A percentile compares a stretch with the other conserved stretches of the same genome.
Evolutionary conservation across 2,888 invertebrate species (phyloP).

Genomic region (Euproctis similis): DNA sequence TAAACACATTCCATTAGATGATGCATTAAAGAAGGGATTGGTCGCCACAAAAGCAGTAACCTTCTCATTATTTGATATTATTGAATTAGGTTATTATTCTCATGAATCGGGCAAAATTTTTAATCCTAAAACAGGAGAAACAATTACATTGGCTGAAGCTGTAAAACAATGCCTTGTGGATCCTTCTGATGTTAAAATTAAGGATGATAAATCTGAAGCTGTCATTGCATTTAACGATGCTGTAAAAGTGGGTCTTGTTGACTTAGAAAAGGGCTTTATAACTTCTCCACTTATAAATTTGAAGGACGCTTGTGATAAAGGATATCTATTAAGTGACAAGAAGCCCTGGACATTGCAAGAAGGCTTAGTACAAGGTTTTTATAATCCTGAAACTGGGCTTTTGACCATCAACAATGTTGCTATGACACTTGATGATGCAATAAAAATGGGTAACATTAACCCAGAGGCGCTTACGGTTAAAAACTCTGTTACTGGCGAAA

Average conservation of each 20-base stretch:
- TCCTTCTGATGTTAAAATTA: constrained; percentile 81
- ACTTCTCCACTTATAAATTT: constrained; percentile 82
- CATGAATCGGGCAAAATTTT: constrained; percentile 84
- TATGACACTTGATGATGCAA: constrained; percentile 84
- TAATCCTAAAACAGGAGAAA: constrained; percentile 84
- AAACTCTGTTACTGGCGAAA: constrained; percentile 86
- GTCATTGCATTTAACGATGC: constrained; percentile 83
- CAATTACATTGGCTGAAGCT: constrained; percentile 84
- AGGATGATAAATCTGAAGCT: constrained; percentile 81
- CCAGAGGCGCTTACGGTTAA: constrained; percentile 85
- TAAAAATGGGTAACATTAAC: constrained; percentile 84
- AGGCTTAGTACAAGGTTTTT: constrained; percentile 86
- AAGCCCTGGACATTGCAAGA: constrained; percentile 90
- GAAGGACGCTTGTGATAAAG: constrained; percentile 87
- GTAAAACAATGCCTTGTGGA: constrained; percentile 83
- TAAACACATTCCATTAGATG: constrained; percentile 80
- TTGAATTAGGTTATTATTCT: constrained; percentile 85
- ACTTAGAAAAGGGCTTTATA: constrained; percentile 81
- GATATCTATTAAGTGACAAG: constrained; percentile 85
- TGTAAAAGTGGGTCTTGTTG: constrained; percentile 80
- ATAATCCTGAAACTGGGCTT: constrained; percentile 83
- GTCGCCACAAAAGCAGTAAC: constrained; percentile 82
- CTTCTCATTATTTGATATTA: constrained; percentile 83
- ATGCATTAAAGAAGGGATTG: constrained; percentile 81
- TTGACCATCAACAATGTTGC: constrained; percentile 81